A percentile compares a stretch with the other conserved stretches of the same genome.
Conservation (phyloP, 2,888 invertebrate species). For the Ochropleura plecta region DNA sequence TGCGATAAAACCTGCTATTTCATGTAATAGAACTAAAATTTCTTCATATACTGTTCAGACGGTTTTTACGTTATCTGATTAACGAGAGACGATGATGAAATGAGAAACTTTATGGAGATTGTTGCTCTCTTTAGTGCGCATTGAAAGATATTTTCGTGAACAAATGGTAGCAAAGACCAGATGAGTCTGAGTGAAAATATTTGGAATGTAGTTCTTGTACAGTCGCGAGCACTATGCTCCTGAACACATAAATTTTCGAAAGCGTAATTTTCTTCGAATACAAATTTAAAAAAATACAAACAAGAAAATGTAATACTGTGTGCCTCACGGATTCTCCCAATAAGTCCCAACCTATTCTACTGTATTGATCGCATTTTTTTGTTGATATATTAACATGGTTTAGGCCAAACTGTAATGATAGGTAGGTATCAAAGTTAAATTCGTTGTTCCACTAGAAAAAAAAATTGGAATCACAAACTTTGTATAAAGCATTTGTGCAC, state of each 20-base stretch:
- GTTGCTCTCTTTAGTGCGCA: constrained; percentile 56
- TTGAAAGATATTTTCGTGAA: constrained; percentile 26
- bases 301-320: too few species aligned
- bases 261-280: neutral
- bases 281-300: too few species aligned
- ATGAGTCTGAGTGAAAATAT: constrained; percentile 38
- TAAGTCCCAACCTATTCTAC: neutral
- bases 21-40: neutral
- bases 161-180: constrained; percentile 24
- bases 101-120: constrained; percentile 57
- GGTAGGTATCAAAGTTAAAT: neutral
- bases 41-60: constrained; percentile 14
- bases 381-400: neutral
- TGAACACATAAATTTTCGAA: neutral
- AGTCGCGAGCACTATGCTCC: neutral
- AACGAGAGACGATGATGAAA: constrained; percentile 53
- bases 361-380: neutral
- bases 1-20: constrained; percentile 17
- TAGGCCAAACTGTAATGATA: neutral
- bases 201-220: neutral
- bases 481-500: neutral
- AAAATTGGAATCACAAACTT: neutral
- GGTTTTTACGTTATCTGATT: constrained; percentile 30
- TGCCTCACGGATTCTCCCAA: too few species aligned
- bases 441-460: neutral